phyloP scores from a whole-genome alignment of 2,113 vertebrate species.

The Oreotrochilus melanogaster region DNA sequence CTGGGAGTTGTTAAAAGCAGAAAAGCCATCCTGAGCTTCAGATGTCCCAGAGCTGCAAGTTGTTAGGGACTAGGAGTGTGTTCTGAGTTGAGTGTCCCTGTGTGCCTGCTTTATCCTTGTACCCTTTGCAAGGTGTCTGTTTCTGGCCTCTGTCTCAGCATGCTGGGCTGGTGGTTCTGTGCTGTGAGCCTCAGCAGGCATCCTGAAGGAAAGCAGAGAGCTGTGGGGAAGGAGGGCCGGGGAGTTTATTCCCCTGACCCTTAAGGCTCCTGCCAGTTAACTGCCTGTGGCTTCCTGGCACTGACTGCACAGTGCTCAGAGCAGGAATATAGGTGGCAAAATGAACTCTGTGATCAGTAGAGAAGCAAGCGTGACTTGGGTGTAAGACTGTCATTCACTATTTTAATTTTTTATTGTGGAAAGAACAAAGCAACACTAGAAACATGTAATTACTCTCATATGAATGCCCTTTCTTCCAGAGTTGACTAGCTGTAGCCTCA shows the following conservation, averaged over 20 bases:
- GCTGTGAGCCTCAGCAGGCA: neutral
- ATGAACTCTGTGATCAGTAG: neutral
- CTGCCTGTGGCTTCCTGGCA: neutral
- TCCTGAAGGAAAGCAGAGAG: neutral
- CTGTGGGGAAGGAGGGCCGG: neutral
- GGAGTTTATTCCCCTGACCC: neutral
- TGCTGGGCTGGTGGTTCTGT: neutral
- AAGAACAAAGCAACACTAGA: neutral
- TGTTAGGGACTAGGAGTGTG: rapidly evolving
- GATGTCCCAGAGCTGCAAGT: neutral
- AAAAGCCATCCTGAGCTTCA: neutral
- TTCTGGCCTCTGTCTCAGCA: neutral
- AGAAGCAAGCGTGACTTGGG: neutral
- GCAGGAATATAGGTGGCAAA: neutral
- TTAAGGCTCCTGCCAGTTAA: neutral
- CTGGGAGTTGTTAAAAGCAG: neutral
- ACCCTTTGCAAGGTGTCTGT: neutral
- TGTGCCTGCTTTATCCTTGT: neutral
- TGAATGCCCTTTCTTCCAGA: neutral
- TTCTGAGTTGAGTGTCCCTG: rapidly evolving
- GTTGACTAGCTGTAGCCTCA: neutral
- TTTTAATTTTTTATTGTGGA: neutral
- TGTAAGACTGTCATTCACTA: neutral
- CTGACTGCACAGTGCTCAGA: neutral
- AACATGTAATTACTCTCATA: rapidly evolving